phyloP scores from a whole-genome alignment of 2,888 invertebrate species.

The Tenodera sinensis region DNA sequence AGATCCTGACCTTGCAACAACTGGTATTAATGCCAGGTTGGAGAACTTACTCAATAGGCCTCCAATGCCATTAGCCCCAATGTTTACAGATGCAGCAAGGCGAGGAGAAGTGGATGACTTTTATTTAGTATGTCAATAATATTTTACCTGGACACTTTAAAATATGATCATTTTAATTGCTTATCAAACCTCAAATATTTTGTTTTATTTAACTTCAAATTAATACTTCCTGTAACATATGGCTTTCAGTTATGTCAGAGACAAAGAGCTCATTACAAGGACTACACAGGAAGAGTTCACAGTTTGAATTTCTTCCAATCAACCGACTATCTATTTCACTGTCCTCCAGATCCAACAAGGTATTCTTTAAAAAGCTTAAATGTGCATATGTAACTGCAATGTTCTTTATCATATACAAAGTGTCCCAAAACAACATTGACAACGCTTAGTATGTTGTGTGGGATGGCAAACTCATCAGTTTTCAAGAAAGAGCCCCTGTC shows the following conservation, averaged over 20 bases:
- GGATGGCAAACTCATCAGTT: too few species aligned
- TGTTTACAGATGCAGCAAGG: neutral
- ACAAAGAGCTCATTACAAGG: slow-evolving; percentile 60
- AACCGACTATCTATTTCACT: neutral
- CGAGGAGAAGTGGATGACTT: neutral
- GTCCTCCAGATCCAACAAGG: neutral
- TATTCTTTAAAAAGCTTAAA: slow-evolving; percentile 35
- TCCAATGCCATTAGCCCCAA: neutral
- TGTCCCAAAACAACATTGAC: too few species aligned
- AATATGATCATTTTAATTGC: neutral
- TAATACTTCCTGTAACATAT: neutral
- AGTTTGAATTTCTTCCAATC: neutral
- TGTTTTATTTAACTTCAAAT: neutral
- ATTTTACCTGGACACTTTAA: neutral
- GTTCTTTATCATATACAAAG: too few species aligned
- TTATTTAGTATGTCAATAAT: neutral
- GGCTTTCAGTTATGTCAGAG: slow-evolving; percentile 52
- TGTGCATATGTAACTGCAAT: slow-evolving; percentile 26
- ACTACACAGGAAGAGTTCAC: slow-evolving; percentile 54
- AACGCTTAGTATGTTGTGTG: too few species aligned
- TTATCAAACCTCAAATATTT: neutral
- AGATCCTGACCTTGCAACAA: neutral
- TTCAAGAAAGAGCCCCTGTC: too few species aligned
- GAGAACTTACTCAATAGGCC: neutral
- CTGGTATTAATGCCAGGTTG: neutral